phyloP scores from a whole-genome alignment of 2,888 invertebrate species.

The Diarsia brunnea region DNA sequence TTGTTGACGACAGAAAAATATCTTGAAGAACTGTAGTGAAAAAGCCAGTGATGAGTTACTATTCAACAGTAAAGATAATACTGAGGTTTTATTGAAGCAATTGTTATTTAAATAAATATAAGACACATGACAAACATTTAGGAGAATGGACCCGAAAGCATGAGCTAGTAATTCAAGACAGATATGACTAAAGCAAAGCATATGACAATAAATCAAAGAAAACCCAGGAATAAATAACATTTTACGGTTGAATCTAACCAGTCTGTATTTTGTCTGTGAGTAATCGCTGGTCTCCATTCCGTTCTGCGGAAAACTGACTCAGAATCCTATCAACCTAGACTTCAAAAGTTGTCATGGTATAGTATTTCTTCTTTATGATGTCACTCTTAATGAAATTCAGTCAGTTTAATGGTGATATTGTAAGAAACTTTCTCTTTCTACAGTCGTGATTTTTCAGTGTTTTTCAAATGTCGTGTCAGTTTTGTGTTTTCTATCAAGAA shows the following conservation, averaged over 20 bases:
- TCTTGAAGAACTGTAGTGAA: not conserved
- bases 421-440: not conserved
- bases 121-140: not conserved
- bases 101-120: not conserved
- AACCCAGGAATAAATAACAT: conserved; percentile 58
- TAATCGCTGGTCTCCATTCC: conserved; percentile 56
- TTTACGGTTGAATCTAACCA: conserved; percentile 47
- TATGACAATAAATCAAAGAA: conserved; percentile 54
- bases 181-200: conserved; percentile 46
- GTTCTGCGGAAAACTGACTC: conserved; percentile 60
- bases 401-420: not conserved
- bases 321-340: conserved; percentile 45
- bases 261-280: conserved; percentile 60
- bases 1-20: not conserved
- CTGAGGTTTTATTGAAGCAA: not conserved
- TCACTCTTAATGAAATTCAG: not conserved
- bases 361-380: not conserved
- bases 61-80: not conserved
- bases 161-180: conserved; percentile 32
- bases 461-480: not conserved
- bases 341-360: conserved; percentile 9
- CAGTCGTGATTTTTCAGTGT: not conserved
- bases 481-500: too few species aligned
- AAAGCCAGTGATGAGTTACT: not conserved
- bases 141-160: not conserved